A percentile compares a stretch with the other conserved stretches of the same genome.
Conservation (phyloP, 1,140 invertebrate genomes). For the Galleria mellonella region DNA sequence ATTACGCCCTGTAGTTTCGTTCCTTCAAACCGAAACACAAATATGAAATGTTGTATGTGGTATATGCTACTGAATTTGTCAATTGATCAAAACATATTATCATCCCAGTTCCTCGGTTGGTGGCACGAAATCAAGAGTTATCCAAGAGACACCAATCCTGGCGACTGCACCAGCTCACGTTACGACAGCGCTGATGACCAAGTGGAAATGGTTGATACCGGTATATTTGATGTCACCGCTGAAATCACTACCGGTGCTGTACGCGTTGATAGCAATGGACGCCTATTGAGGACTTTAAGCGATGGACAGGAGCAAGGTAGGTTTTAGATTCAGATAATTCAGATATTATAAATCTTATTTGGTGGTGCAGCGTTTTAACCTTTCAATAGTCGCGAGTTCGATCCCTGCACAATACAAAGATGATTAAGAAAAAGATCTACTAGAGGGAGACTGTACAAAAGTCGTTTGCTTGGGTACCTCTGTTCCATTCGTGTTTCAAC, state of each 20-base stretch:
- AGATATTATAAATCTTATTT: too few species aligned
- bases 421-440: too few species aligned
- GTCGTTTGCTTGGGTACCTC: too few species aligned
- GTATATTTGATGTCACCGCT: constrained; percentile 24
- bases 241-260: constrained; percentile 27
- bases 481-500: too few species aligned
- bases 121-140: constrained; percentile 8
- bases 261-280: constrained; percentile 26
- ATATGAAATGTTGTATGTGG: too few species aligned
- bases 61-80: too few species aligned
- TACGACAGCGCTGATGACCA: constrained; percentile 20
- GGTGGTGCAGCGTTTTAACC: too few species aligned
- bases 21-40: too few species aligned
- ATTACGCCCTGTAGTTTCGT: too few species aligned
- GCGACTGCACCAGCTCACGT: constrained; percentile 38
- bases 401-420: too few species aligned
- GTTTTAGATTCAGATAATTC: not conserved
- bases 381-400: too few species aligned
- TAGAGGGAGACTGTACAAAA: too few species aligned
- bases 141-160: constrained; percentile 11
- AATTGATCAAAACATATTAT: not conserved
- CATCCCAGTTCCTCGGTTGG: constrained; percentile 3
- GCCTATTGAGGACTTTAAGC: constrained; percentile 27
- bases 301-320: constrained; percentile 36
- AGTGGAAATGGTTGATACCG: constrained; percentile 33